Percentiles rank a stretch among this genome's conserved stretches.
Evolutionary conservation across 2,797 vertebrate species (phyloP).

Genomic region (Ptychobarbus kaznakovi): DNA sequence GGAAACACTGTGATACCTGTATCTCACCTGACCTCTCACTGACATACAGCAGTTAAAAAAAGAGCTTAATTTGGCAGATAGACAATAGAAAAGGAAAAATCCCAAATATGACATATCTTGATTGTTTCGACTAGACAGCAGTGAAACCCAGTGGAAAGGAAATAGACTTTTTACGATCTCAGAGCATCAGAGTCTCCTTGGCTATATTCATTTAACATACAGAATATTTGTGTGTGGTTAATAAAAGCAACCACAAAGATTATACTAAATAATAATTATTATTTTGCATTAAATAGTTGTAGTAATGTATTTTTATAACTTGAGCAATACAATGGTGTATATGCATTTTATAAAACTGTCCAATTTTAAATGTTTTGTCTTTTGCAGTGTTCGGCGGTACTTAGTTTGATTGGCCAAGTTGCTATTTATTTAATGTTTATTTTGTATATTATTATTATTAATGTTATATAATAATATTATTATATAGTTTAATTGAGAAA

Average conservation of each 20-base stretch:
- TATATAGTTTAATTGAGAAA: too few species aligned
- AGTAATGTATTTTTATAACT: too few species aligned
- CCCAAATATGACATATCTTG: not conserved
- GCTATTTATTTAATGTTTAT: not conserved
- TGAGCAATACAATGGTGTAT: not conserved
- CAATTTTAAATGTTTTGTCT: not conserved
- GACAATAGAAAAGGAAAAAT: not conserved
- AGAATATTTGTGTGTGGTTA: too few species aligned
- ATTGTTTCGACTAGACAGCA: not conserved
- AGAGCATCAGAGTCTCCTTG: not conserved
- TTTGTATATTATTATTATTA: too few species aligned
- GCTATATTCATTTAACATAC: too few species aligned
- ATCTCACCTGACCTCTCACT: constrained; percentile 5
- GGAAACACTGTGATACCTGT: not conserved
- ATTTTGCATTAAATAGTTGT: too few species aligned
- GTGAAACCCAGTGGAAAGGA: not conserved
- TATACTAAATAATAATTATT: too few species aligned
- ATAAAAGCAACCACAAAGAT: too few species aligned
- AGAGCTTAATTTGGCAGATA: not conserved
- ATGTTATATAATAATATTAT: not conserved
- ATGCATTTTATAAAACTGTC: not conserved
- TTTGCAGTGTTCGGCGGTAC: rapidly evolving
- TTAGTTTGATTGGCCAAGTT: not conserved
- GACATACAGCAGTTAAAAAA: not conserved
- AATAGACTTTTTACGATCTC: not conserved